A percentile compares a stretch with the other conserved stretches of the same genome.
phyloP scores from a whole-genome alignment of 2,797 vertebrate genomes.

The Protonibea diacanthus region DNA sequence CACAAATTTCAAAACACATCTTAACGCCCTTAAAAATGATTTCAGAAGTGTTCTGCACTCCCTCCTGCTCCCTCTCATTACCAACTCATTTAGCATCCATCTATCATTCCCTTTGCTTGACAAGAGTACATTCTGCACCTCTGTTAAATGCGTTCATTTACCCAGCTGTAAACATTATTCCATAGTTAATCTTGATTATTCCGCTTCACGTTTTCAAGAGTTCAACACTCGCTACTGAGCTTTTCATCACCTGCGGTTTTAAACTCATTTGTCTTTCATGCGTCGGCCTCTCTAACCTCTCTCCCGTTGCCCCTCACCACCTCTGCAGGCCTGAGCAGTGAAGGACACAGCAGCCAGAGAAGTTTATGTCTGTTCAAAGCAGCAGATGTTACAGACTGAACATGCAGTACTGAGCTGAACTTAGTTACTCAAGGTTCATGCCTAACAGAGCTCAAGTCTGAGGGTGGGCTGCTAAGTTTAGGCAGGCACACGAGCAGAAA shows the following conservation, averaged over 20 bases:
- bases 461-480: constrained; percentile 36
- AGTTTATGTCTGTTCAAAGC: constrained; percentile 30
- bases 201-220: constrained; percentile 15
- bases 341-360: constrained; percentile 13
- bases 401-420: constrained; percentile 26
- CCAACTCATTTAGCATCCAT: constrained; percentile 31
- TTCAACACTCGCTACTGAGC: not conserved
- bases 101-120: constrained; percentile 33
- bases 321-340: constrained; percentile 13
- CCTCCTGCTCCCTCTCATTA: constrained; percentile 45
- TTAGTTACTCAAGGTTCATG: constrained; percentile 6
- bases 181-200: constrained; percentile 38
- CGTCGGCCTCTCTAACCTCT: constrained; percentile 13
- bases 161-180: constrained; percentile 23
- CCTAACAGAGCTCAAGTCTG: constrained; percentile 25
- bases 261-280: constrained; percentile 41
- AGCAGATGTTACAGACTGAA: constrained; percentile 48
- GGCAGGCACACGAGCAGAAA: constrained; percentile 40
- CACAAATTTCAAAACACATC: constrained; percentile 23
- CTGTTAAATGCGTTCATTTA: constrained; percentile 16
- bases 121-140: constrained; percentile 15
- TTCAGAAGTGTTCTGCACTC: constrained; percentile 28
- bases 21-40: constrained; percentile 32
- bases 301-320: not conserved
- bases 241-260: constrained; percentile 46